Conservation (phyloP, 2,113 vertebrate genomes). For the Trogon melanurus region DNA sequence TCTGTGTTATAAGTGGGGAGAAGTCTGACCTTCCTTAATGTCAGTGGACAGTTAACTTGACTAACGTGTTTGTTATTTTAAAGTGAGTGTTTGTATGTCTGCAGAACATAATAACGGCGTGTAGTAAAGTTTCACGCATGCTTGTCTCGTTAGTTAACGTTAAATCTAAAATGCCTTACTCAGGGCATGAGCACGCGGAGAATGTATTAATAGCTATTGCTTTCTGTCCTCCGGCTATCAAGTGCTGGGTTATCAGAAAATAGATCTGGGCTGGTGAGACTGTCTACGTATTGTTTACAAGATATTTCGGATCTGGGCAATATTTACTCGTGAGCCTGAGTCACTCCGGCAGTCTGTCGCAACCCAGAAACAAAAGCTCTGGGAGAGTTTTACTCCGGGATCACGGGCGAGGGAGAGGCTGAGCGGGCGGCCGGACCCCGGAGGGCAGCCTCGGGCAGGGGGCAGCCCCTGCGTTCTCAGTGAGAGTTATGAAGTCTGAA, state of each 20-base stretch:
- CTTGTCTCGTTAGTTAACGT: conserved; percentile 74
- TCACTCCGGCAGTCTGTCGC: not conserved
- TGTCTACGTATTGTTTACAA: conserved; percentile 79
- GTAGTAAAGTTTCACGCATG: conserved; percentile 65
- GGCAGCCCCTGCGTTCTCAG: fast-evolving
- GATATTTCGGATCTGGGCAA: conserved; percentile 67
- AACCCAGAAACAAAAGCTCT: not conserved
- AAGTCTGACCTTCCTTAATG: not conserved
- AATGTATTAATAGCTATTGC: conserved; percentile 83
- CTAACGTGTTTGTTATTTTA: not conserved
- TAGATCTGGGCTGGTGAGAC: conserved; percentile 79
- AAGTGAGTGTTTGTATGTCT: not conserved
- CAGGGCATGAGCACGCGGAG: conserved; percentile 81
- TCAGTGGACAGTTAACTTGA: not conserved
- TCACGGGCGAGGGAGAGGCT: not conserved
- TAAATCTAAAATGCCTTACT: conserved; percentile 76
- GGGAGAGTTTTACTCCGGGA: not conserved
- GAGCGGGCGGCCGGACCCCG: not conserved
- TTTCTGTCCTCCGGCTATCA: conserved; percentile 83
- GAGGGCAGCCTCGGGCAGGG: conserved; percentile 66
- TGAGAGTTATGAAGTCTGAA: conserved; percentile 73
- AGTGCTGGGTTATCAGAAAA: conserved; percentile 85
- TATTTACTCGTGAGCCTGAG: conserved; percentile 59
- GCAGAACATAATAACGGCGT: not conserved
- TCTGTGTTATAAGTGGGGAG: not conserved